A percentile compares a stretch with the other conserved stretches of the same genome.
These are phyloP conservation scores for Aeoliscus strigatus DNA, from an alignment of 2,797 vertebrate genomes.

Conservation along the genomic window DNA sequence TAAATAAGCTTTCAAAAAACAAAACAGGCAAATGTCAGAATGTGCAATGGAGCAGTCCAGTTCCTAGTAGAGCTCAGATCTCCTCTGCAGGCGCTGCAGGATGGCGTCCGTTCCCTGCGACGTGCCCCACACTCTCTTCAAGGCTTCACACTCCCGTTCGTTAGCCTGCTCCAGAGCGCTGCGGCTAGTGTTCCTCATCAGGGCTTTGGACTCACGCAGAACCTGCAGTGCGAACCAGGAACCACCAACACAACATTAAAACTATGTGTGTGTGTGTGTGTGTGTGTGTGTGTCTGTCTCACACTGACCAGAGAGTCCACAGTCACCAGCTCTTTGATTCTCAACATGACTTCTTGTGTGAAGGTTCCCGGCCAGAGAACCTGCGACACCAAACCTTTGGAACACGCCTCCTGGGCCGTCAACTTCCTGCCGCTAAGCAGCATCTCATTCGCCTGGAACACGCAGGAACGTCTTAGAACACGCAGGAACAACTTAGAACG, in stretches of 20 bases:
- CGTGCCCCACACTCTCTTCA: constrained; percentile 95
- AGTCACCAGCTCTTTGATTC: constrained; percentile 90
- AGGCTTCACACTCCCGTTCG: constrained; percentile 91
- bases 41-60: background rate
- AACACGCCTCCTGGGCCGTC: constrained; percentile 93
- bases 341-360: constrained; percentile 94
- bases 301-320: constrained; percentile 86
- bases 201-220: constrained; percentile 92
- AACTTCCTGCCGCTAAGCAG: constrained; percentile 91
- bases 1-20: too few species aligned
- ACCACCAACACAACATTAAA: background rate
- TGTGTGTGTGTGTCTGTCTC: background rate
- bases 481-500: too few species aligned
- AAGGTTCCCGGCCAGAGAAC: constrained; percentile 97
- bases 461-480: too few species aligned
- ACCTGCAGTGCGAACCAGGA: constrained; percentile 71
- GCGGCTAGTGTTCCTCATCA: constrained; percentile 88
- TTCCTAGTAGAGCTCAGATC: constrained; percentile 55
- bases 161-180: constrained; percentile 90
- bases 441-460: constrained; percentile 91
- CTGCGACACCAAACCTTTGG: constrained; percentile 94
- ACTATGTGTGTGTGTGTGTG: background rate
- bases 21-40: too few species aligned
- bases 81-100: constrained; percentile 89
- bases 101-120: constrained; percentile 95